Evolutionary conservation across 2,888 invertebrate genomes (phyloP).

Genomic region (Lampropteryx suffumata): DNA sequence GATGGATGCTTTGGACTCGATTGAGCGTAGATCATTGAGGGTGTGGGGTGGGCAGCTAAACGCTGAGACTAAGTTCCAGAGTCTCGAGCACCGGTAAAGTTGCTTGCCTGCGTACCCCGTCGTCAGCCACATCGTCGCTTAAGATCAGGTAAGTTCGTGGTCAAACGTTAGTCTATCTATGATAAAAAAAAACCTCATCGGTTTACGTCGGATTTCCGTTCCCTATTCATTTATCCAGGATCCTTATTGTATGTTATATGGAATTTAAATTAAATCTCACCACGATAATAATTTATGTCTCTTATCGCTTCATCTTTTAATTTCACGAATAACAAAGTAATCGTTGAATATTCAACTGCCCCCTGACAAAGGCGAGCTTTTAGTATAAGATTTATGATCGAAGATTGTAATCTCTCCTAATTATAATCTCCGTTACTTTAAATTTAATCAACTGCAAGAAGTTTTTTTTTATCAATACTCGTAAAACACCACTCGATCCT

Average conservation of each 20-base stretch:
- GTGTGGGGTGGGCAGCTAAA: too few species aligned
- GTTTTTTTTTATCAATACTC: conserved; percentile 18
- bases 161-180: too few species aligned
- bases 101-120: too few species aligned
- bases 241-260: too few species aligned
- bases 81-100: too few species aligned
- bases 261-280: conserved; percentile 14
- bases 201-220: neutral
- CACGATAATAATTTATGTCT: conserved; percentile 10
- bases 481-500: conserved; percentile 4
- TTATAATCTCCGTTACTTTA: conserved; percentile 57
- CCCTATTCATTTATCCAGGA: neutral
- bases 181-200: too few species aligned
- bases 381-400: conserved; percentile 44
- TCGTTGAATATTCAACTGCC: conserved; percentile 20
- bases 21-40: too few species aligned
- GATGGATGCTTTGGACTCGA: too few species aligned
- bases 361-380: conserved; percentile 30
- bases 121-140: too few species aligned
- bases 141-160: too few species aligned
- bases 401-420: conserved; percentile 51
- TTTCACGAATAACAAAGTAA: conserved; percentile 23
- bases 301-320: conserved; percentile 23
- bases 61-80: too few species aligned
- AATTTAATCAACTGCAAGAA: conserved; percentile 57